These are phyloP conservation scores for Leucoraja ocellata DNA, from an alignment of 2,797 vertebrate species.

Conservation along the genomic window DNA sequence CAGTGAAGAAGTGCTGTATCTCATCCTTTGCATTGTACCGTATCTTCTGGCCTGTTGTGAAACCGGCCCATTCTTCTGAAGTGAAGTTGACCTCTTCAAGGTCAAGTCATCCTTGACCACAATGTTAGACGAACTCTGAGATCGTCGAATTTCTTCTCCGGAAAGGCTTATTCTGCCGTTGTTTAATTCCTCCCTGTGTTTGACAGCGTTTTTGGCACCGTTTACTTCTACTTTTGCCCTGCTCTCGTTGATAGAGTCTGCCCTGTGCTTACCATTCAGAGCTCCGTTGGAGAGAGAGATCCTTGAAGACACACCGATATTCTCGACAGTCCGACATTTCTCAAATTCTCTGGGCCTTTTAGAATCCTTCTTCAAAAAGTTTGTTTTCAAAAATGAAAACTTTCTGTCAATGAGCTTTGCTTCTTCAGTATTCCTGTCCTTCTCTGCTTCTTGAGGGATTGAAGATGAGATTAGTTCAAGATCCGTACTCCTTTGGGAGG, in stretches of 20 bases:
- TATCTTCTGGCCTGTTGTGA: constrained; percentile 47
- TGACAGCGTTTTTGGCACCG: constrained; percentile 31
- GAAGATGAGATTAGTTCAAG: constrained; percentile 43
- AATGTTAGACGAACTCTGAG: constrained; percentile 74
- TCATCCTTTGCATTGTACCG: constrained; percentile 59
- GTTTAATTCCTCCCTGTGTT: constrained; percentile 47
- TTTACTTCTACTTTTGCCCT: constrained; percentile 46
- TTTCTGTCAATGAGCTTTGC: constrained; percentile 58
- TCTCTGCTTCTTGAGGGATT: constrained; percentile 43
- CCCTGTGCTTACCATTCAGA: constrained; percentile 44
- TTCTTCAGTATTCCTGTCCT: constrained; percentile 49
- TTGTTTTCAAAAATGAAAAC: constrained; percentile 62
- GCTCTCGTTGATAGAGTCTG: constrained; percentile 22
- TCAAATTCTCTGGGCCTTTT: constrained; percentile 53
- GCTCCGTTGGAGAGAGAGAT: constrained; percentile 56
- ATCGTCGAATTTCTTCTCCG: constrained; percentile 61
- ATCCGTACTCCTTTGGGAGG: constrained; percentile 45
- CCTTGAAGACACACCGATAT: constrained; percentile 48
- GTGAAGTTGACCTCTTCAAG: constrained; percentile 60
- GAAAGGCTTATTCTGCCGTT: constrained; percentile 52
- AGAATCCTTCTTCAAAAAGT: constrained; percentile 67
- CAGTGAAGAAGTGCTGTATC: constrained; percentile 66
- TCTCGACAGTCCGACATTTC: constrained; percentile 41
- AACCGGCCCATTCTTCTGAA: constrained; percentile 57
- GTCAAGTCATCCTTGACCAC: constrained; percentile 57